A percentile compares a stretch with the other conserved stretches of the same genome.
Conservation (phyloP, 2,888 invertebrate genomes). For the Troglohyphantes excavatus region DNA sequence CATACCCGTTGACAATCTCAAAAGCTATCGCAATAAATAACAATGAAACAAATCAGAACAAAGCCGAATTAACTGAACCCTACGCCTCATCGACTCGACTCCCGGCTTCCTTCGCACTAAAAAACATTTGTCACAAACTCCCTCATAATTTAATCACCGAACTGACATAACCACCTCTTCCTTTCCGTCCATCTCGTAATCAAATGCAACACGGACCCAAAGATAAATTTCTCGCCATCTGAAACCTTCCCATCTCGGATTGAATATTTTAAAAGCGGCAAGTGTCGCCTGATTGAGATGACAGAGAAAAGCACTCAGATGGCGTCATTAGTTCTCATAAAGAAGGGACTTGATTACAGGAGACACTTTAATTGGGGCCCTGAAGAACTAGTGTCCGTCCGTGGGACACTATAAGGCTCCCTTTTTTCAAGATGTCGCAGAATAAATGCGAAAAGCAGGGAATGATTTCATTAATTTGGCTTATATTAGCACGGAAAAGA, state of each 20-base stretch:
- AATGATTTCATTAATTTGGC: constrained; percentile 73
- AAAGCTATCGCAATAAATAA: too few relatives aligned
- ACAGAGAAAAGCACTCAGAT: constrained; percentile 46
- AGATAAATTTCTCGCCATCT: too few relatives aligned
- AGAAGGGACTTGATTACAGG: constrained; percentile 45
- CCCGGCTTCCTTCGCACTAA: background rate
- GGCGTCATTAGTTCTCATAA: constrained; percentile 55
- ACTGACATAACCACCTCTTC: constrained; percentile 20
- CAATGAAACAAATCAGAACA: too few relatives aligned
- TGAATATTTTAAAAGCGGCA: constrained; percentile 52
- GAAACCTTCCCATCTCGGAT: background rate
- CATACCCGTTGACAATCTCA: too few relatives aligned
- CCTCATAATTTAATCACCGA: constrained; percentile 21
- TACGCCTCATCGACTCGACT: too few relatives aligned
- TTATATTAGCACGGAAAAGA: constrained; percentile 57
- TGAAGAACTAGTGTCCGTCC: constrained; percentile 24
- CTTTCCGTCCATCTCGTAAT: constrained; percentile 8
- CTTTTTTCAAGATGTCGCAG: background rate
- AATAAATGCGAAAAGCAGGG: background rate
- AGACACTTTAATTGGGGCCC: constrained; percentile 56
- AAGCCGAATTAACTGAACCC: too few relatives aligned
- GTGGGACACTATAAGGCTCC: background rate
- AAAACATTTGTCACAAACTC: constrained; percentile 31
- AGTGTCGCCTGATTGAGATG: constrained; percentile 42
- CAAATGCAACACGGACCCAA: constrained; percentile 15